A percentile compares a stretch with the other conserved stretches of the same genome.
Conservation (phyloP, 2,113 vertebrate genomes). For the Andinoacara biseriatus region DNA sequence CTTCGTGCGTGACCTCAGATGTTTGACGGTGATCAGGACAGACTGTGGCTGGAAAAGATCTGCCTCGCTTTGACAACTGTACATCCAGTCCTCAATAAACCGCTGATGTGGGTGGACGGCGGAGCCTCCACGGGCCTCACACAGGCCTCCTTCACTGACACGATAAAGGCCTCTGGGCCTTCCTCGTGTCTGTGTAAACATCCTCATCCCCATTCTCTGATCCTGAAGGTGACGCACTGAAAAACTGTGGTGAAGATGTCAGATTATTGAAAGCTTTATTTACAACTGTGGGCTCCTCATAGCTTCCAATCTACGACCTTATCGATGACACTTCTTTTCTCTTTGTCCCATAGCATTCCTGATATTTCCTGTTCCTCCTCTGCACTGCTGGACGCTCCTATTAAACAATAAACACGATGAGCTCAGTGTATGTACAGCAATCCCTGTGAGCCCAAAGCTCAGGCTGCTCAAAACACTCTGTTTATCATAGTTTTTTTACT, state of each 20-base stretch:
- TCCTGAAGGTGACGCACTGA: neutral
- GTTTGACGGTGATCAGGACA: neutral
- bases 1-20: neutral
- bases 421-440: no score
- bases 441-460: no score
- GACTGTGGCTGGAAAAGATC: slow-evolving; percentile 18
- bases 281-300: neutral
- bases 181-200: slow-evolving; percentile 4
- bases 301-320: neutral
- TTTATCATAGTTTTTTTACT: no score
- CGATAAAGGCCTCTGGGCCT: neutral
- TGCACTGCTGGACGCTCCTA: no score
- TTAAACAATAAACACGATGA: no score
- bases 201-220: neutral
- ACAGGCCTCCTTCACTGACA: neutral
- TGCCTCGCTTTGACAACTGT: slow-evolving; percentile 10
- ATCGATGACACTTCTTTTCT: neutral
- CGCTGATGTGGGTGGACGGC: slow-evolving; percentile 5
- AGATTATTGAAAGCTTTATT: slow-evolving; percentile 1
- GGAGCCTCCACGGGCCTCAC: neutral
- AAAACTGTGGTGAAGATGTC: neutral
- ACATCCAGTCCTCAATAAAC: slow-evolving; percentile 5
- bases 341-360: no score
- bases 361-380: no score
- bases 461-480: no score